Evolutionary conservation across 2,113 vertebrate genomes (phyloP).

Genomic region (Notothenia coriiceps): DNA sequence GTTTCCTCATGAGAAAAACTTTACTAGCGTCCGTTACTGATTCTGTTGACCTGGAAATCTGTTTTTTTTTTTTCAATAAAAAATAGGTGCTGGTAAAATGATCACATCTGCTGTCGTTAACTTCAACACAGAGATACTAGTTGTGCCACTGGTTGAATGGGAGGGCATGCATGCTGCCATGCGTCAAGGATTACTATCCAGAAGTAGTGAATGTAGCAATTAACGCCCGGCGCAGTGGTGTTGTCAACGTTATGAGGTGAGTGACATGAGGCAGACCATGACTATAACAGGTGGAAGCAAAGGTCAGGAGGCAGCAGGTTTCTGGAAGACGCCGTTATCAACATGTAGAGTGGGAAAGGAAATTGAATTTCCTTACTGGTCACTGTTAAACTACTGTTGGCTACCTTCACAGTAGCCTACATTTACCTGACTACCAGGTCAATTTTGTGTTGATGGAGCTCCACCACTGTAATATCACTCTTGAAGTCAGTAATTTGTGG

Average conservation of each 20-base stretch:
- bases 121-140: conserved; percentile 64
- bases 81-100: conserved; percentile 52
- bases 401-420: conserved; percentile 69
- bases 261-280: conserved; percentile 81
- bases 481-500: background rate
- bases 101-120: conserved; percentile 60
- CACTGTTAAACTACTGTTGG: conserved; percentile 49
- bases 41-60: conserved; percentile 54
- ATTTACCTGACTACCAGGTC: conserved; percentile 8
- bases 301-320: conserved; percentile 79
- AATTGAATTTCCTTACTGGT: conserved; percentile 72
- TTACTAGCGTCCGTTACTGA: conserved; percentile 41
- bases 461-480: background rate
- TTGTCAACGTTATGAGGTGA: conserved; percentile 84
- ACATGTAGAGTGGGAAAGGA: conserved; percentile 62
- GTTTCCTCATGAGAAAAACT: conserved; percentile 46
- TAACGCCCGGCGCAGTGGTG: conserved; percentile 69
- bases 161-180: conserved; percentile 55
- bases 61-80: conserved; percentile 37
- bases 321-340: conserved; percentile 75
- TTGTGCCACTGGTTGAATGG: conserved; percentile 55
- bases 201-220: conserved; percentile 75
- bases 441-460: background rate
- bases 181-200: conserved; percentile 61
- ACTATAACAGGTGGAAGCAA: conserved; percentile 79